Evolutionary conservation across 2,113 vertebrate species (phyloP), one percentile per base, ranked within the genome.

Genomic region (Coregonus clupeaformis): DNA sequence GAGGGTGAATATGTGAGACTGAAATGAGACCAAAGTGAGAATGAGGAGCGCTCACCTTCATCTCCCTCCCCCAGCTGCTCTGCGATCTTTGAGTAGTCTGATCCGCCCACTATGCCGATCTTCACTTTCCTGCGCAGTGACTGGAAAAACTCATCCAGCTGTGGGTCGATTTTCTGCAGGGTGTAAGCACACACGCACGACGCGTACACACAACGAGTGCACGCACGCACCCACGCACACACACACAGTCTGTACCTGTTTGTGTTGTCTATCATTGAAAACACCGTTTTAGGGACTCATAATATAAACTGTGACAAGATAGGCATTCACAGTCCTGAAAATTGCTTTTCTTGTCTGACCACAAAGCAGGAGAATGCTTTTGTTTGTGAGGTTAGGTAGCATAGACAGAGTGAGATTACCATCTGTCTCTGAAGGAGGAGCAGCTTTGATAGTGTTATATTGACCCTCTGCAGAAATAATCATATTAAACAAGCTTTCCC

Each of bases 21-120:
- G 71, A 62, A 2, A 24, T 22, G 18, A 63, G n/a, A 60, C n/a
- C 6, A 60, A 60, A 68, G 14, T 68, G 36, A 42, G 12, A 6
- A 47, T 68, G 32, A 68, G 22, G 9, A 36, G 27, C 5, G 27
- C 78, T 92, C 89, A 98, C 97, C 97, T 87, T 98, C 96, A 11
- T 98, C 96, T 1, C 96, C 95, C 16, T 98, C 95, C 49, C 97
- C 98, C 32, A 99, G 95, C 89, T 99, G 98, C 89, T 99, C 97
- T 0, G 97, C 97, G 5, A 99, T 99, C 89, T 99, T 98, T 45
- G 93, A 93, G 80, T 97, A 99, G 93, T 99, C 98, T 0, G 98
- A 99, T 22, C 97, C 98, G 0, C 98, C 97, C 74, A 99, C 97
- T 65, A 99, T 94, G 2, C 97, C 97, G 1, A 97, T 97, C 89